Base-by-base conservation (phyloP, 2,888 invertebrate species). In the Epirrita christyi region DNA sequence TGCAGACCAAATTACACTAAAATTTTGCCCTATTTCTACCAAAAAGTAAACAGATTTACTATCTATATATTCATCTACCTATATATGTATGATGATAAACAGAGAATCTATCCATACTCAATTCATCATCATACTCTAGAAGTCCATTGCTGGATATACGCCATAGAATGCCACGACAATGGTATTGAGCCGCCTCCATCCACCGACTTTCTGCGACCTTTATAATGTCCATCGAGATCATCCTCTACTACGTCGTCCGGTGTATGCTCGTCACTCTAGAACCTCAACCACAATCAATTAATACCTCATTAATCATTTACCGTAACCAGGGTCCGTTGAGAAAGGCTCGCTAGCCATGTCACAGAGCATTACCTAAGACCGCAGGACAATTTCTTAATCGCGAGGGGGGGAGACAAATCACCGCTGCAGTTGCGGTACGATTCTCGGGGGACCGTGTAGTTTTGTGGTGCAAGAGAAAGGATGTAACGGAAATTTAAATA, bases 351-450 rank as follows among this genome's bases (percentile, higher is more conserved):
- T 38, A 7, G 37, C 51, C 45, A 36, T 58, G 53, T 58, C 61
- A 56, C 57, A 53, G 51, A 34, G 51, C 58, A 63, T 70, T 75
- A 74, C 72, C 69, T 73, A 73, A 71, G 65, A 70, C 73, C 68
- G 67, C 68, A 66, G 70, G 67, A 77, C 81, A 72, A 85, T 86
- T 85, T 83, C 87, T 86, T 89, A 88, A 88, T 88, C 85, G 87
- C 75, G 72, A 69, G 73, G 82, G 79, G 34, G 76, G 78, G 85
- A 66, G 83, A 89, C 88, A 85, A 88, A 89, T 90, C 88, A 83
- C 86, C 83, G 78, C 73, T 59, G 59, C 61, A 61, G 56, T 51
- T 83, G 85, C 73, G 78, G 82, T 78, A 67, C 67, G 64, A 66
- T 63, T 73, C 86, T 73, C 81, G 38, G 41, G 85, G 82, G 88